Conservation (phyloP, 2,888 invertebrate genomes). For the Limnephilus marmoratus region DNA sequence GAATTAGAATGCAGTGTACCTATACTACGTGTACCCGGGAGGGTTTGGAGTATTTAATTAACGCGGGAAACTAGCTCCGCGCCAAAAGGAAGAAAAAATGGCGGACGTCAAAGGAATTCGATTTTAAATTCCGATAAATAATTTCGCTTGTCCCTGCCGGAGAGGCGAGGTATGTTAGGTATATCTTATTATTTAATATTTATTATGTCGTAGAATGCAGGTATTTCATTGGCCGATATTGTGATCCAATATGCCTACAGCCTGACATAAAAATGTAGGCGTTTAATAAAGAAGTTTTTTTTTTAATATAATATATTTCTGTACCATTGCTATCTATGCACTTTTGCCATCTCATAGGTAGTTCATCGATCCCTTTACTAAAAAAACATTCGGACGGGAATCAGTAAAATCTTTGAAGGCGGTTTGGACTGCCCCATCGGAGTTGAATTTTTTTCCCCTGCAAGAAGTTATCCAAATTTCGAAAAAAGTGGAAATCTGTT, state of each 20-base stretch:
- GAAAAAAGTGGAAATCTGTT: too few relatives aligned
- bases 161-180: not conserved
- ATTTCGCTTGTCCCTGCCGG: not conserved
- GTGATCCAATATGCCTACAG: not conserved
- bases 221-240: not conserved
- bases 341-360: too few relatives aligned
- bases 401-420: too few relatives aligned
- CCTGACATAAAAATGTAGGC: too few relatives aligned
- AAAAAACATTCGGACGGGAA: too few relatives aligned
- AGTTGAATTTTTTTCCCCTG: too few relatives aligned
- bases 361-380: too few relatives aligned
- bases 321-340: too few relatives aligned
- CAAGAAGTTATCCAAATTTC: too few relatives aligned
- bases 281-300: too few relatives aligned
- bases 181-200: not conserved
- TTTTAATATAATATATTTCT: too few relatives aligned
- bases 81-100: constrained; percentile 29
- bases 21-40: not conserved
- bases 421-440: too few relatives aligned
- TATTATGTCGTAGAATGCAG: not conserved
- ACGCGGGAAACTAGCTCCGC: not conserved
- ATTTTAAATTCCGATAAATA: constrained; percentile 58
- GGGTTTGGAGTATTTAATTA: not conserved
- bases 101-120: constrained; percentile 49
- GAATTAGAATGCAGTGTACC: not conserved